Percentiles rank a stretch among this genome's conserved stretches.
Evolutionary conservation across 2,113 vertebrate genomes (phyloP).

Genomic region (Apistogramma diplotaenia): DNA sequence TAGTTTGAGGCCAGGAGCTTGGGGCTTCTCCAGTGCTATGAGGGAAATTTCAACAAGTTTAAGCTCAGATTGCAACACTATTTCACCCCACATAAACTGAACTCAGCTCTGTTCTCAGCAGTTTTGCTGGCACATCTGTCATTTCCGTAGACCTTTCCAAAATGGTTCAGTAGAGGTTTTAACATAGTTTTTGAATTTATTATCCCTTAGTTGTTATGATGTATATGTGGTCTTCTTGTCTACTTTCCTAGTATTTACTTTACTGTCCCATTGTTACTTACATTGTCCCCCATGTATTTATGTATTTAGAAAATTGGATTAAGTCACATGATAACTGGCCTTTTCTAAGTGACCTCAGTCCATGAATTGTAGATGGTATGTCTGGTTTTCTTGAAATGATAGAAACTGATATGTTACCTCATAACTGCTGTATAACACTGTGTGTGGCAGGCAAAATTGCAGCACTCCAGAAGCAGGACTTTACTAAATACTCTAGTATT

Average conservation of each 20-base stretch:
- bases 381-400: neutral
- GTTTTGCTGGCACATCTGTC: constrained; percentile 13
- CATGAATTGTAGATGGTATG: neutral
- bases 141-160: constrained; percentile 1
- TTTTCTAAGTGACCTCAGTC: neutral
- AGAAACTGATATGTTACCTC: neutral
- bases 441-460: too few species aligned
- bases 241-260: neutral
- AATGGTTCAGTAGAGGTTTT: neutral
- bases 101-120: constrained; percentile 11
- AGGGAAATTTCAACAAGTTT: constrained; percentile 39
- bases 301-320: neutral
- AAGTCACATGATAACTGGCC: neutral
- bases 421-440: neutral
- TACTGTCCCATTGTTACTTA: neutral
- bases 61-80: constrained; percentile 46
- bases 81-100: constrained; percentile 9
- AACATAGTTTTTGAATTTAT: neutral
- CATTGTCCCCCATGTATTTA: neutral
- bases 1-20: constrained; percentile 40
- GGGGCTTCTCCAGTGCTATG: constrained; percentile 34
- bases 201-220: neutral
- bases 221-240: neutral
- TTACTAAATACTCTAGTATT: too few species aligned
- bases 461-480: too few species aligned